These are phyloP conservation scores for Cerceris ruficornis DNA, from an alignment of 2,888 invertebrate species.

Conservation along the genomic window DNA sequence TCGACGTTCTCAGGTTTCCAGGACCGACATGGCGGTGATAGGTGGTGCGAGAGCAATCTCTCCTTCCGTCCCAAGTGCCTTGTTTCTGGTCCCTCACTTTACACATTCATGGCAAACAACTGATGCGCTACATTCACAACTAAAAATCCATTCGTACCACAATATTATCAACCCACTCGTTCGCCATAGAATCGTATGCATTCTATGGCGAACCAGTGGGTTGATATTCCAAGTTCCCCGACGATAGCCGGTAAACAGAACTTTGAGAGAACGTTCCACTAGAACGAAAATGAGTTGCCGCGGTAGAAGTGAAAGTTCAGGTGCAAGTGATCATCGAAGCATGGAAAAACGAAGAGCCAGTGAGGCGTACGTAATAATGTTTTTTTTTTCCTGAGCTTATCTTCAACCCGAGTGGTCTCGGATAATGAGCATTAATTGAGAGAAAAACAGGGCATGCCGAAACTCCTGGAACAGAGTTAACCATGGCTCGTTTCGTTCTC, in stretches of 20 bases:
- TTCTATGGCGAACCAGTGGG: too few relatives aligned
- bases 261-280: background rate
- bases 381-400: background rate
- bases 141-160: too few relatives aligned
- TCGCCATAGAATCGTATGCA: background rate
- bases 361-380: slow-evolving; percentile 2
- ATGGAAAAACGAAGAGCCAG: background rate
- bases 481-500: slow-evolving; percentile 17
- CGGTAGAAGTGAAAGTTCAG: background rate
- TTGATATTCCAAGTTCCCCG: background rate
- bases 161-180: too few relatives aligned
- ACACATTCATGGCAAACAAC: too few relatives aligned
- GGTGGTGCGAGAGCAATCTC: too few relatives aligned
- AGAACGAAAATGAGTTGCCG: slow-evolving; percentile 2
- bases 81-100: too few relatives aligned
- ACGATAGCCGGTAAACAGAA: background rate
- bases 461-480: background rate
- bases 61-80: too few relatives aligned
- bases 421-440: slow-evolving; percentile 38
- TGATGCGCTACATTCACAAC: too few relatives aligned
- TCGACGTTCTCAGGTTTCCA: too few relatives aligned
- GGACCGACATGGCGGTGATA: too few relatives aligned
- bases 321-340: background rate
- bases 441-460: slow-evolving; percentile 18
- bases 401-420: background rate